phyloP scores from a whole-genome alignment of 2,888 invertebrate genomes.

The Microdon myrmicae region DNA sequence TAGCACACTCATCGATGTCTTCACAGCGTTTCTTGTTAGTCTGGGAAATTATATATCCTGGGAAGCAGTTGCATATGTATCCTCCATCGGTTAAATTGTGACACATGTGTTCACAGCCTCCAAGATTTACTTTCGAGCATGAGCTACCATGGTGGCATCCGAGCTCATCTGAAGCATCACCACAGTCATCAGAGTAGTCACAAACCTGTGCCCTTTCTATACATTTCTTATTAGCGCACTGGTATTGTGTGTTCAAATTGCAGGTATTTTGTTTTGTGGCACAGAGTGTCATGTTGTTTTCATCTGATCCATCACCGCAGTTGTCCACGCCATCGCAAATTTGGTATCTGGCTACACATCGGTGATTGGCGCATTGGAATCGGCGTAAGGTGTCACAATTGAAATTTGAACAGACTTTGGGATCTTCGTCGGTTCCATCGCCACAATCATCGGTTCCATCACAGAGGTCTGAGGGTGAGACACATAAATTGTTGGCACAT shows the following conservation, averaged over 20 bases:
- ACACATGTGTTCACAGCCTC: slow-evolving; percentile 93
- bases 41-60: slow-evolving; percentile 84
- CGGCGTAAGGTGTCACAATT: slow-evolving; percentile 84
- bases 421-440: slow-evolving; percentile 88
- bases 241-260: slow-evolving; percentile 82
- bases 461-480: slow-evolving; percentile 88
- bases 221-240: slow-evolving; percentile 89
- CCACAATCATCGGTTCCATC: slow-evolving; percentile 95
- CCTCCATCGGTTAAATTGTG: slow-evolving; percentile 84
- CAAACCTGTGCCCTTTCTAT: slow-evolving; percentile 82
- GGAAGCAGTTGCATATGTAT: slow-evolving; percentile 90
- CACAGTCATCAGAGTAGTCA: slow-evolving; percentile 91
- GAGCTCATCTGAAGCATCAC: slow-evolving; percentile 87
- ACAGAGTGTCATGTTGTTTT: slow-evolving; percentile 93
- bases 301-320: slow-evolving; percentile 95
- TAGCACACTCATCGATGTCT: slow-evolving; percentile 90
- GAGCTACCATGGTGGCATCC: slow-evolving; percentile 82
- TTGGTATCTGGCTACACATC: slow-evolving; percentile 86
- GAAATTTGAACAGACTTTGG: slow-evolving; percentile 82
- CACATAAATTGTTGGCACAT: slow-evolving; percentile 91
- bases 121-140: slow-evolving; percentile 71
- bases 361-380: slow-evolving; percentile 91
- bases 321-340: slow-evolving; percentile 92
- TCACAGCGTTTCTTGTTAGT: slow-evolving; percentile 85
- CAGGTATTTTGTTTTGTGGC: slow-evolving; percentile 80